phyloP scores from a whole-genome alignment of 1,140 invertebrate species.

The Trachelipus rathkii region DNA sequence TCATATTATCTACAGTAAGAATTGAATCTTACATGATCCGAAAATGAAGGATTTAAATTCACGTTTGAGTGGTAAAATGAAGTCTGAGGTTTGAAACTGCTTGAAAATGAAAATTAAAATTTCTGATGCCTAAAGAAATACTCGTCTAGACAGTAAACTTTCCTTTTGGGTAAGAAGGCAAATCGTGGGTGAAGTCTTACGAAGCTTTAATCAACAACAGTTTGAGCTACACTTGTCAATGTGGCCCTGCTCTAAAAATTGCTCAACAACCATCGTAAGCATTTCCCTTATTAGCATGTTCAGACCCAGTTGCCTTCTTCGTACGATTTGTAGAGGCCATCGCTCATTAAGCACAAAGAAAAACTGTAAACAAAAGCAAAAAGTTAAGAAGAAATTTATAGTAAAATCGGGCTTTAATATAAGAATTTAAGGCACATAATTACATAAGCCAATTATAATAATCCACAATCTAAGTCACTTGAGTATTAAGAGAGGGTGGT shows the following conservation, averaged over 20 bases:
- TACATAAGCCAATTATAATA: too few species aligned
- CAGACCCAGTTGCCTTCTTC: conserved; percentile 72
- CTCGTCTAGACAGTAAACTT: conserved; percentile 61
- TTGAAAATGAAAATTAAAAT: conserved; percentile 67
- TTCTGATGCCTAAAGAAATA: conserved; percentile 77
- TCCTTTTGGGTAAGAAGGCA: conserved; percentile 57
- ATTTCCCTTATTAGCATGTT: conserved; percentile 76
- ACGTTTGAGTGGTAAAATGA: conserved; percentile 11
- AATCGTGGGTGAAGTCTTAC: conserved; percentile 76
- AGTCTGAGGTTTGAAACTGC: conserved; percentile 17
- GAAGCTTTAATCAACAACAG: conserved; percentile 79
- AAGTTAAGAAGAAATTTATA: conserved; percentile 22
- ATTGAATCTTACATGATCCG: conserved; percentile 2
- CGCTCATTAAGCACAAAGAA: conserved; percentile 78
- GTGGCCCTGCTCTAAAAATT: conserved; percentile 75
- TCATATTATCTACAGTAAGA: neutral
- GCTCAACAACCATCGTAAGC: conserved; percentile 72
- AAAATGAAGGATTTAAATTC: neutral
- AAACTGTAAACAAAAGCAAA: conserved; percentile 55
- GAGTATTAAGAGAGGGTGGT: too few species aligned
- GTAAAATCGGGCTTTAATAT: too few species aligned
- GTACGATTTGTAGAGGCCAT: conserved; percentile 75
- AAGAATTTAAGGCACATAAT: too few species aligned
- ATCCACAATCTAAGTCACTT: too few species aligned
- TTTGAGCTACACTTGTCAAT: conserved; percentile 75